These are phyloP conservation scores for Neoseiulus cucumeris DNA, from an alignment of 1,140 invertebrate genomes.

Conservation along the genomic window DNA sequence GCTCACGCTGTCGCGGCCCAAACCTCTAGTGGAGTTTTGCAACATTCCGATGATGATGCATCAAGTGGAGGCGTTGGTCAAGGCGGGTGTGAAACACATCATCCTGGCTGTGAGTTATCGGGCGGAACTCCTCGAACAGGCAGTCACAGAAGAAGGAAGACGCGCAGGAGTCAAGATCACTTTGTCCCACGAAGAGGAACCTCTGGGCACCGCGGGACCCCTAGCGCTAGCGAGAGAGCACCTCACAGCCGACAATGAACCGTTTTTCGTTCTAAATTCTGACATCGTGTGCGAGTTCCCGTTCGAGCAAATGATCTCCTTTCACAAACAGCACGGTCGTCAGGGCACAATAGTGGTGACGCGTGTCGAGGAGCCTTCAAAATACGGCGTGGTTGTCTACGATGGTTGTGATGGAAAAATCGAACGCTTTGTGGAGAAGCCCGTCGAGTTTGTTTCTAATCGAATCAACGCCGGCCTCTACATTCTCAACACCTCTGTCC, in stretches of 20 bases:
- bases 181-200: slow-evolving; percentile 87
- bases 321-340: slow-evolving; percentile 76
- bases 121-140: slow-evolving; percentile 92
- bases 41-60: slow-evolving; percentile 97
- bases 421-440: slow-evolving; percentile 90
- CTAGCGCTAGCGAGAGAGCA: slow-evolving; percentile 63
- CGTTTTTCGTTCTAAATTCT: slow-evolving; percentile 96
- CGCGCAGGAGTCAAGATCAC: slow-evolving; percentile 46
- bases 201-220: slow-evolving; percentile 96
- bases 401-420: slow-evolving; percentile 61
- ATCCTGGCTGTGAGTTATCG: slow-evolving; percentile 92
- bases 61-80: slow-evolving; percentile 45
- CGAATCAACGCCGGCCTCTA: slow-evolving; percentile 99
- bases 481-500: slow-evolving; percentile 75
- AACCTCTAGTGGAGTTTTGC: slow-evolving; percentile 95
- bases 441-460: slow-evolving; percentile 96
- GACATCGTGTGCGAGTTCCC: slow-evolving; percentile 99
- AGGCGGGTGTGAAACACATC: slow-evolving; percentile 65
- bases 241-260: slow-evolving; percentile 48
- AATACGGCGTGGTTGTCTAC: slow-evolving; percentile 96
- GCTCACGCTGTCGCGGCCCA: slow-evolving; percentile 82
- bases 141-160: slow-evolving; percentile 57
- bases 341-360: slow-evolving; percentile 93
- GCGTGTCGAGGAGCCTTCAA: slow-evolving; percentile 95
- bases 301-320: slow-evolving; percentile 78